A percentile compares a stretch with the other conserved stretches of the same genome.
Conservation (phyloP, 2,797 vertebrate genomes). For the Enteromius unitaeniatus region DNA sequence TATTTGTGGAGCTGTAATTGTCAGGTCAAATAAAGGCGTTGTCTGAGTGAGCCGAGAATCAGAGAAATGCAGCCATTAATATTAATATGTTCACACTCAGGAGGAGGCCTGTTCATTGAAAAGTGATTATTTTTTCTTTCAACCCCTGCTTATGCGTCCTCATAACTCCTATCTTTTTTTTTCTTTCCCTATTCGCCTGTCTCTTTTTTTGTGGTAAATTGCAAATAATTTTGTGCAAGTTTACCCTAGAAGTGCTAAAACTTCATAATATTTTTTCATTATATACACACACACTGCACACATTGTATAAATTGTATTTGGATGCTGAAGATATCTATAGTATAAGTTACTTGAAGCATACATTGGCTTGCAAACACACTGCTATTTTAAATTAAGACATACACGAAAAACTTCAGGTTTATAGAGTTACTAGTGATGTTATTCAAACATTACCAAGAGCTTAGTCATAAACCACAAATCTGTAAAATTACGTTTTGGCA, state of each 20-base stretch:
- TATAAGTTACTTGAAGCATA: neutral
- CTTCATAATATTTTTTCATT: neutral
- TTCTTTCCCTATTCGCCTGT: neutral
- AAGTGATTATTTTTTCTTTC: slow-evolving; percentile 41
- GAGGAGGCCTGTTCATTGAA: slow-evolving; percentile 36
- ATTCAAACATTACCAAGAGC: slow-evolving; percentile 29
- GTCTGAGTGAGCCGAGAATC: slow-evolving; percentile 24
- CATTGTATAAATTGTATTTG: neutral
- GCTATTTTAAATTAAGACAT: neutral
- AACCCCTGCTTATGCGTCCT: neutral
- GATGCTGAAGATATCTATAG: neutral
- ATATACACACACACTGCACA: neutral
- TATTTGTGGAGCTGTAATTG: slow-evolving; percentile 28
- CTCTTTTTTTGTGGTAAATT: slow-evolving; percentile 8
- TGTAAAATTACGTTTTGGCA: slow-evolving; percentile 37
- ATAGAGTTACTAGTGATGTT: neutral
- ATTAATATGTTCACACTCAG: slow-evolving; percentile 47
- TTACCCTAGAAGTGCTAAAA: neutral
- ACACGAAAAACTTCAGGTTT: neutral
- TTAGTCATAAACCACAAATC: slow-evolving; percentile 34
- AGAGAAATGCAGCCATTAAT: slow-evolving; percentile 39
- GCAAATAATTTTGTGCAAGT: slow-evolving; percentile 4
- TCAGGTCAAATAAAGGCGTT: slow-evolving; percentile 33
- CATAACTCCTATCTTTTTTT: neutral
- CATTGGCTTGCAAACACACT: neutral